A percentile compares a stretch with the other conserved stretches of the same genome.
These are phyloP conservation scores for Nomada lathburiana DNA, from an alignment of 2,888 invertebrate species.

Conservation along the genomic window DNA sequence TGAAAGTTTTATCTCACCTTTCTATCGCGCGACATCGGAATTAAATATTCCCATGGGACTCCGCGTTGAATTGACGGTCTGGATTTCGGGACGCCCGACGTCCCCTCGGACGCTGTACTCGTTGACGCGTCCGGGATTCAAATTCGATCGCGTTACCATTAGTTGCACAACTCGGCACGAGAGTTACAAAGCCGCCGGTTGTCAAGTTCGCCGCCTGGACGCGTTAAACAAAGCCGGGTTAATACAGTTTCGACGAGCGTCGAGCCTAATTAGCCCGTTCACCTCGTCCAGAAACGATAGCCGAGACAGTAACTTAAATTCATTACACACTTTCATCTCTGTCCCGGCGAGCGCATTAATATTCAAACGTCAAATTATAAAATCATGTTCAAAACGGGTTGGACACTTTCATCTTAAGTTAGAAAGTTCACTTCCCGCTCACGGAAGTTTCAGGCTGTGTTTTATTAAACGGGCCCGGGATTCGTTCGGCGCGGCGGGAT, in stretches of 20 bases:
- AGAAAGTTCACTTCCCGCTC: slow-evolving; percentile 1
- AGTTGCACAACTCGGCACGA: not conserved
- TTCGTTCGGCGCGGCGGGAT: not conserved
- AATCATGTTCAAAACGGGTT: slow-evolving; percentile 3
- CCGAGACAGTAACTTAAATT: slow-evolving; percentile 21
- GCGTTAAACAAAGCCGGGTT: slow-evolving; percentile 24
- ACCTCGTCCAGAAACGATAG: slow-evolving; percentile 3
- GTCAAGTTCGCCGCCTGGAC: slow-evolving; percentile 24
- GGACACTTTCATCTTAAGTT: not conserved
- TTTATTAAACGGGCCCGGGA: not conserved
- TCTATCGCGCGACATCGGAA: too few species aligned
- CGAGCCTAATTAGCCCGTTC: slow-evolving; percentile 14
- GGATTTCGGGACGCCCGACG: not conserved
- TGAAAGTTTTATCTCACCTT: too few species aligned
- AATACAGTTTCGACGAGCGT: slow-evolving; percentile 24
- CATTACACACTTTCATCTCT: slow-evolving; percentile 13
- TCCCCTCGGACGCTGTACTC: not conserved
- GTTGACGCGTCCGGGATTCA: not conserved
- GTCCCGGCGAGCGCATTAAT: not conserved
- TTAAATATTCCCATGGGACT: too few species aligned
- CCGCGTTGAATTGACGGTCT: too few species aligned
- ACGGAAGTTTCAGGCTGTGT: not conserved
- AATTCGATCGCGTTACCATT: not conserved
- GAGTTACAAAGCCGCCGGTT: not conserved
- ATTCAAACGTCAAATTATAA: not conserved